A percentile compares a stretch with the other conserved stretches of the same genome.
phyloP scores from a whole-genome alignment of 2,888 invertebrate species.

The Sphinx pinastri region DNA sequence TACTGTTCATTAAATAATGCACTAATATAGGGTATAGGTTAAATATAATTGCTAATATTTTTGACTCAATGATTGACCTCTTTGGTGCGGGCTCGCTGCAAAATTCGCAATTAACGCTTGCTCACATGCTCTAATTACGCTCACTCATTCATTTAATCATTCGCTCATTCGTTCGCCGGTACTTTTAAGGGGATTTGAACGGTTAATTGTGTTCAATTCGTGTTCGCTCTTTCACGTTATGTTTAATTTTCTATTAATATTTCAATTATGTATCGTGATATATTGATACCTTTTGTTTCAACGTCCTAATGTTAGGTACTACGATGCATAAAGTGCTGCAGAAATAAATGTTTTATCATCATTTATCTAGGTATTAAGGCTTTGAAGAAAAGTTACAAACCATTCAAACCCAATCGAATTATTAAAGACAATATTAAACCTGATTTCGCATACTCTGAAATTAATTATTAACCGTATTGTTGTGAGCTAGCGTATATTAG shows the following conservation, averaged over 20 bases:
- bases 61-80: constrained; percentile 22
- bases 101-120: constrained; percentile 19
- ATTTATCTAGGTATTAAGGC: no score
- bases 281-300: not conserved
- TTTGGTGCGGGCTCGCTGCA: constrained; percentile 11
- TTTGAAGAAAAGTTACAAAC: no score
- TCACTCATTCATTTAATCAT: constrained; percentile 45
- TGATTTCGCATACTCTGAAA: no score
- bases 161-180: constrained; percentile 34
- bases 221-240: constrained; percentile 2
- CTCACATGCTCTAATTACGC: constrained; percentile 18
- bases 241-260: constrained; percentile 18
- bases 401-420: no score
- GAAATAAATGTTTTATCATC: no score
- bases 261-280: not conserved
- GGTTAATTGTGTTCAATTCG: constrained; percentile 19
- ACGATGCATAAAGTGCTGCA: no score
- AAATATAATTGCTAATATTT: constrained; percentile 16
- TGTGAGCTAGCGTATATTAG: no score
- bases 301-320: not conserved
- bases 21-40: not conserved
- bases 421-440: no score
- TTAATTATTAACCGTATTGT: no score
- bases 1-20: not conserved
- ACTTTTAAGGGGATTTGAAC: constrained; percentile 18